These are phyloP conservation scores for Coelopa frigida DNA, from an alignment of 1,140 invertebrate genomes.

Conservation along the genomic window DNA sequence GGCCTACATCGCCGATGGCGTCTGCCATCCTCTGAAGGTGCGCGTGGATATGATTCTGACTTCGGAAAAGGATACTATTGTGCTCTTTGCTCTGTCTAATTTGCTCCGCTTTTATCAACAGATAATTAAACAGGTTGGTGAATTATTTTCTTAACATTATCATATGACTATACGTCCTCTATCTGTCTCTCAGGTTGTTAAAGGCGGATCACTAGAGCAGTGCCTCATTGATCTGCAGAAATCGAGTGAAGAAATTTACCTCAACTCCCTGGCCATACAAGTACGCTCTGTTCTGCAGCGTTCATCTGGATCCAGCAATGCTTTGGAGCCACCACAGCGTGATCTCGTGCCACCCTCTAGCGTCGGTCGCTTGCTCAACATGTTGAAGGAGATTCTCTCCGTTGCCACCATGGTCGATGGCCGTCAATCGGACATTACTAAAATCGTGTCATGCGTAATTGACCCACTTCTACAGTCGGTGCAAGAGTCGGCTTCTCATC, in stretches of 20 bases:
- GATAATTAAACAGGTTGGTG: slow-evolving; percentile 60
- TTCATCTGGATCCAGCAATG: slow-evolving; percentile 37
- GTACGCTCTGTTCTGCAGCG: slow-evolving; percentile 51
- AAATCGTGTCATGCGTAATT: slow-evolving; percentile 81
- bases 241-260: slow-evolving; percentile 67
- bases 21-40: slow-evolving; percentile 86
- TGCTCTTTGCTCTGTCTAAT: slow-evolving; percentile 80
- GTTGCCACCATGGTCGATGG: slow-evolving; percentile 69
- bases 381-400: slow-evolving; percentile 69
- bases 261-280: slow-evolving; percentile 62
- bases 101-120: slow-evolving; percentile 81
- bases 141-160: slow-evolving; percentile 12
- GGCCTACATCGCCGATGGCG: slow-evolving; percentile 79
- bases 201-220: slow-evolving; percentile 56
- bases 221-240: slow-evolving; percentile 64
- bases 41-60: slow-evolving; percentile 85
- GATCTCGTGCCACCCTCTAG: slow-evolving; percentile 65
- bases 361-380: slow-evolving; percentile 57
- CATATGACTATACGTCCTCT: slow-evolving; percentile 22
- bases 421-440: slow-evolving; percentile 50
- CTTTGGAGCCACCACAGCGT: slow-evolving; percentile 57
- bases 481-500: slow-evolving; percentile 84
- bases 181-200: slow-evolving; percentile 47
- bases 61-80: slow-evolving; percentile 70
- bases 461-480: slow-evolving; percentile 90